These are phyloP conservation scores for Bos javanicus DNA, from an alignment of 2,113 vertebrate species.

Conservation along the genomic window DNA sequence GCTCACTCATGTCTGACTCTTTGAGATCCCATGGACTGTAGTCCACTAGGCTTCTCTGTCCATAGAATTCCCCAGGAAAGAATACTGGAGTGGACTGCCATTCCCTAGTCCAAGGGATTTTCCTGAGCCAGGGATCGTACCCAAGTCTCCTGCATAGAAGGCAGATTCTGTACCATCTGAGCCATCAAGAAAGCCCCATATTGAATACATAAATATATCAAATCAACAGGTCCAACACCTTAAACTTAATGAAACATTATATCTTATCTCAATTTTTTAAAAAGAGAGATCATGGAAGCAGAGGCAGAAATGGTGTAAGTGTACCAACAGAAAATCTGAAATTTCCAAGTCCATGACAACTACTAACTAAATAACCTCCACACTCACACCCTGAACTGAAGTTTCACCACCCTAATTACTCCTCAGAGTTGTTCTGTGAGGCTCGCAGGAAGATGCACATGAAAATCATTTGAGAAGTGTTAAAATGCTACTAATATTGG, in stretches of 20 bases:
- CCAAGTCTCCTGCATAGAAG: not conserved
- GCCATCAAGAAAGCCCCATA: not conserved
- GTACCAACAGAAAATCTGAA: not conserved
- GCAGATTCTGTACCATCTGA: not conserved
- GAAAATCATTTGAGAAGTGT: not conserved
- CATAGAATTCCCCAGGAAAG: not conserved
- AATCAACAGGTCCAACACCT: not conserved
- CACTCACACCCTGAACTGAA: not conserved
- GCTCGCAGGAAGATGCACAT: not conserved
- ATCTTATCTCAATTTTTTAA: not conserved
- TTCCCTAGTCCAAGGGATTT: not conserved
- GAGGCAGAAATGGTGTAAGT: too few relatives aligned
- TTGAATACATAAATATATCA: not conserved
- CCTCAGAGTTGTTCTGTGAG: not conserved
- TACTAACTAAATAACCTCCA: not conserved
- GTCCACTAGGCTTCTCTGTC: not conserved
- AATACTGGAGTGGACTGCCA: not conserved
- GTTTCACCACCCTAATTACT: not conserved
- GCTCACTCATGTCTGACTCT: not conserved
- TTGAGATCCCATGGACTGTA: not conserved
- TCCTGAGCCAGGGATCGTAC: not conserved
- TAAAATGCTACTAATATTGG: not conserved
- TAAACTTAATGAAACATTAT: not conserved
- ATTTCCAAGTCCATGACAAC: not conserved
- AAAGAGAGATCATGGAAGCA: not conserved